Conservation (phyloP, 2,113 vertebrate genomes). For the Rhea americana region DNA sequence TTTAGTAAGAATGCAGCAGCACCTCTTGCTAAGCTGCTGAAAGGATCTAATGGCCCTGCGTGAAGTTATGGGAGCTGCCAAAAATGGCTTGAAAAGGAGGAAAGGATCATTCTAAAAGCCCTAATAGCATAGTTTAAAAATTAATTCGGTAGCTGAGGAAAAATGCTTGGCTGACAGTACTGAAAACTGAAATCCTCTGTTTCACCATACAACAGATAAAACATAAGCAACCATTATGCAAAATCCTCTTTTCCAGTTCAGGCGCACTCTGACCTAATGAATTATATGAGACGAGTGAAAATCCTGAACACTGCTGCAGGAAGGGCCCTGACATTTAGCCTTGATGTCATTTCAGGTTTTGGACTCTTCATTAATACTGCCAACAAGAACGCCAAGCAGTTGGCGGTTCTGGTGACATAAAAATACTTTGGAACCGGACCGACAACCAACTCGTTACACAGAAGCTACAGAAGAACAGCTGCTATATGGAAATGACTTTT, state of each 20-base stretch:
- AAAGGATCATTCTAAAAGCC: neutral
- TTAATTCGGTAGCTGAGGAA: neutral
- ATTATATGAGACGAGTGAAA: neutral
- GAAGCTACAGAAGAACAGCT: conserved; percentile 32
- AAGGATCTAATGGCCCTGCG: neutral
- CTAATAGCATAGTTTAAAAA: neutral
- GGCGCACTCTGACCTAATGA: neutral
- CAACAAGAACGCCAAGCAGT: neutral
- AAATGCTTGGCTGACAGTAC: neutral
- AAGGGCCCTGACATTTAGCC: neutral
- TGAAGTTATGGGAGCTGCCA: neutral
- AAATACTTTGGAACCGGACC: neutral
- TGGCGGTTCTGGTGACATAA: neutral
- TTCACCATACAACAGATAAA: neutral
- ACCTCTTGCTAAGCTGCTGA: neutral
- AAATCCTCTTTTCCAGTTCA: neutral
- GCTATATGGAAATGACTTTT: conserved; percentile 28
- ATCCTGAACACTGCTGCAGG: neutral
- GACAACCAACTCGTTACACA: neutral
- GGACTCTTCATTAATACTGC: neutral
- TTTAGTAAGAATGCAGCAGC: neutral
- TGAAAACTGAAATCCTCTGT: neutral
- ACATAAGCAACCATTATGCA: rapidly evolving
- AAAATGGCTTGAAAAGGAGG: neutral
- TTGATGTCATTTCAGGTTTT: neutral